Conservation (phyloP, 2,797 vertebrate genomes). For the Neopelma chrysocephalum region DNA sequence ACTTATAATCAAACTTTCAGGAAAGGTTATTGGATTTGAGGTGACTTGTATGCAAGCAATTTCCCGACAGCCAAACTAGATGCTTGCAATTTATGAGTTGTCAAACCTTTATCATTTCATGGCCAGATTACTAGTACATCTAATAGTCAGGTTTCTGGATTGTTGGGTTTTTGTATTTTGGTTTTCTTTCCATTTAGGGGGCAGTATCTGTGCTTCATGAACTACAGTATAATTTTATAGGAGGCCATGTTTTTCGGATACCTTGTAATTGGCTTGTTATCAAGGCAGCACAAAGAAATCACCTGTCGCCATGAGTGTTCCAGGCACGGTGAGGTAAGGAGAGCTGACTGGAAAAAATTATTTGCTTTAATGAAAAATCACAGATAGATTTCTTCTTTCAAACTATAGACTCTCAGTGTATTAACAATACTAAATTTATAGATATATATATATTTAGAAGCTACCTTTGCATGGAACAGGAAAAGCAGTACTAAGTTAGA, state of each 20-base stretch:
- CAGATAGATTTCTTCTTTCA: constrained; percentile 17
- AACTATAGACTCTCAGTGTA: not conserved
- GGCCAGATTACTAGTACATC: constrained; percentile 23
- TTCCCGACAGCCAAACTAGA: constrained; percentile 13
- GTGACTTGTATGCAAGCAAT: constrained; percentile 47
- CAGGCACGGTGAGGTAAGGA: constrained; percentile 49
- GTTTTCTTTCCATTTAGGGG: constrained; percentile 17
- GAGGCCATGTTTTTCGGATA: constrained; percentile 55
- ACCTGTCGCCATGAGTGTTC: constrained; percentile 27
- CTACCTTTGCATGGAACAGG: not conserved
- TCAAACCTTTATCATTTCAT: constrained; percentile 49
- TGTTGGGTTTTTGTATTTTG: not conserved
- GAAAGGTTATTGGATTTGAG: constrained; percentile 58
- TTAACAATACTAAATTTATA: not conserved
- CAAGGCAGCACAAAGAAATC: constrained; percentile 50
- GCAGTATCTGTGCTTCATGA: constrained; percentile 74
- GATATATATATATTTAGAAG: not conserved
- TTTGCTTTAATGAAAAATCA: constrained; percentile 52
- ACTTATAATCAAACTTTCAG: constrained; percentile 68
- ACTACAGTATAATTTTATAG: constrained; percentile 69
- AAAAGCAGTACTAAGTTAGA: not conserved
- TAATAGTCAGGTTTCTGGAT: constrained; percentile 31
- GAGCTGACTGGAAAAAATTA: constrained; percentile 53
- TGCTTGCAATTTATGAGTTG: constrained; percentile 33
- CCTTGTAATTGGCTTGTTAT: constrained; percentile 73